Percentiles rank a stretch among this genome's conserved stretches.
These are phyloP conservation scores for Mnemiopsis leidyi DNA, from an alignment of 37 sponge, comb jelly and placozoan genomes.

Conservation along the genomic window DNA sequence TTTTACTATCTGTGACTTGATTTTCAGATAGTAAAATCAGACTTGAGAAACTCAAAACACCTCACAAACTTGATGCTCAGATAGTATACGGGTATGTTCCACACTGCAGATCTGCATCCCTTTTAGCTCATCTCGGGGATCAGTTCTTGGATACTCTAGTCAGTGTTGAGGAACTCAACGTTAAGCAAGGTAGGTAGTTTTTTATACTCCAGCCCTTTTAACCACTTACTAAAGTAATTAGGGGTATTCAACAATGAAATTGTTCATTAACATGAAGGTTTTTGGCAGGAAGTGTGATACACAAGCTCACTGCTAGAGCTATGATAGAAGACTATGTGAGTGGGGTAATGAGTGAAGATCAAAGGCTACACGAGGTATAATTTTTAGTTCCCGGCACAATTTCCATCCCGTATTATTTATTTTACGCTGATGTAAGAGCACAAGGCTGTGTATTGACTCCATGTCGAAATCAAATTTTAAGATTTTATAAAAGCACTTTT, in stretches of 20 bases:
- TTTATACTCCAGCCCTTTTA: no score
- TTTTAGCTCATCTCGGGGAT: slow-evolving; percentile 89
- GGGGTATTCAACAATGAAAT: no score
- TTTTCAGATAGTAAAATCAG: no score
- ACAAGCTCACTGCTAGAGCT: slow-evolving; percentile 94
- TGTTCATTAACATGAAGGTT: neutral
- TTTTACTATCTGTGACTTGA: no score
- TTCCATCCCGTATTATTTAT: neutral
- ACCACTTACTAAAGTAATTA: neutral
- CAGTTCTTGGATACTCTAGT: slow-evolving; percentile 87
- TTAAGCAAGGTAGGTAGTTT: slow-evolving; percentile 70
- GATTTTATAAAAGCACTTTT: neutral
- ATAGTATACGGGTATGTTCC: slow-evolving; percentile 92
- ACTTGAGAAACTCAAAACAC: no score
- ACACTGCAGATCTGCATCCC: slow-evolving; percentile 81
- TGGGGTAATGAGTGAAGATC: slow-evolving; percentile 79
- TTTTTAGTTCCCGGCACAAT: no score
- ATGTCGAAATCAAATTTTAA: neutral
- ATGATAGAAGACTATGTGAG: slow-evolving; percentile 90
- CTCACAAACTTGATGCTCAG: slow-evolving; percentile 13
- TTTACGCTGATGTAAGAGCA: neutral
- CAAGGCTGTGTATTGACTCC: neutral
- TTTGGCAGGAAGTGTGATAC: slow-evolving; percentile 68
- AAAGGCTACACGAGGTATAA: slow-evolving; percentile 81
- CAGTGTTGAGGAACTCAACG: slow-evolving; percentile 85